Evolutionary conservation across 2,888 invertebrate genomes (phyloP), one percentile per base, ranked within the genome.

Genomic region (Drosophila anceps): DNA sequence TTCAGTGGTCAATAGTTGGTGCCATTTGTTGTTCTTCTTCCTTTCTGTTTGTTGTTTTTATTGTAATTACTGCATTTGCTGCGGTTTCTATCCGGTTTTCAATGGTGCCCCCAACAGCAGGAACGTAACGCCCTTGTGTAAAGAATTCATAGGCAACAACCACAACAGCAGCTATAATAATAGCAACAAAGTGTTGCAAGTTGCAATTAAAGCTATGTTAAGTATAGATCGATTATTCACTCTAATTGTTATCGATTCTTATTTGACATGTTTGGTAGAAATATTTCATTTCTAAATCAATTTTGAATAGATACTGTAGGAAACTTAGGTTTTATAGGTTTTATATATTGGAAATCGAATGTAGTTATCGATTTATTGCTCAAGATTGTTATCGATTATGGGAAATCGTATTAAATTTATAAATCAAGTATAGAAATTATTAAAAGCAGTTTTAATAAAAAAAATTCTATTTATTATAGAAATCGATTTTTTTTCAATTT

Each of bases 1-100:
- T 54, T 35, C 15, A 46, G 31, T 20, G 33, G 10, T 33, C 31
- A 29, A n/a, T 27, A 27, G 39, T 51, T 46, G 57, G 46, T 31
- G 50, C 46, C 39, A 35, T 60, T 57, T 64, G 39, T 44, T 27
- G 15, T 18, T 57, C 48, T 18, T 57, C 50, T 29, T 51, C 37
- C 50, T 66, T 24, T 70, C 58, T 67, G 76, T 86, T 80, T 86
- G 67, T 88, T 82, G 63, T 70, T 55, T 78, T 64, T 57, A 54
- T 62, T 61, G 62, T 67, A 71, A 76, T 85, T 82, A 72, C 73
- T 84, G 81, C 71, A 75, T 66, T 75, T 69, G 43, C 29, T 60
- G 68, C 61, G 44, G 72, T 70, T 70, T 82, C 63, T 65, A 51
- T 66, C 66, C 66, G 69, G 62, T 35, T 62, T 67, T 67, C 78